These are phyloP conservation scores for Xyrichtys novacula DNA, from an alignment of 2,797 vertebrate species.

Conservation along the genomic window DNA sequence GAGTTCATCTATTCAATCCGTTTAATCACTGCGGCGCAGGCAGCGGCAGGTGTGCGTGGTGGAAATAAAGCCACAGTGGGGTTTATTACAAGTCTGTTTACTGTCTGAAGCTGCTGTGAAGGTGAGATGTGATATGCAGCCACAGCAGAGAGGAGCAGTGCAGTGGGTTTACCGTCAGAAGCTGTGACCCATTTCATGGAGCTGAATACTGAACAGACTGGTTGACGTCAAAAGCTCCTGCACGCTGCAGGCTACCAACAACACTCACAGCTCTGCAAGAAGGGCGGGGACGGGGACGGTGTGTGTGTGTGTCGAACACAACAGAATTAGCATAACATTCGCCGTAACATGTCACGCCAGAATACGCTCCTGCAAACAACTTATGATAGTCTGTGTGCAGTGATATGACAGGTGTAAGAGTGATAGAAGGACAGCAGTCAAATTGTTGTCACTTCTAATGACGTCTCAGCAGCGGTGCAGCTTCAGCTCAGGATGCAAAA, in stretches of 20 bases:
- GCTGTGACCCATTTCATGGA: slow-evolving; percentile 88
- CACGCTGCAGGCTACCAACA: slow-evolving; percentile 73
- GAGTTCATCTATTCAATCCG: slow-evolving; percentile 4
- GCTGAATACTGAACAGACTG: slow-evolving; percentile 85
- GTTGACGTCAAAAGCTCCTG: slow-evolving; percentile 86
- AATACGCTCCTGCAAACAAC: slow-evolving; percentile 36
- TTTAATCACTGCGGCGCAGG: slow-evolving; percentile 45
- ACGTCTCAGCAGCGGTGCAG: slow-evolving; percentile 9
- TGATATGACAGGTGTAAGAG: slow-evolving; percentile 2
- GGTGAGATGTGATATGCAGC: slow-evolving; percentile 67
- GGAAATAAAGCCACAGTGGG: slow-evolving; percentile 35
- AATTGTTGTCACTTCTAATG: slow-evolving; percentile 22
- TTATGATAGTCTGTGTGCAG: slow-evolving; percentile 22
- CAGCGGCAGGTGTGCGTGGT: slow-evolving; percentile 47
- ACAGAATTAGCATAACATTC: slow-evolving; percentile 70
- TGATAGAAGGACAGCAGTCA: slow-evolving; percentile 25
- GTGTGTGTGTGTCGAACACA: slow-evolving; percentile 33
- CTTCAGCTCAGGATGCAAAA: slow-evolving; percentile 20
- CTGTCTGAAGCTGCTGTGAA: slow-evolving; percentile 61
- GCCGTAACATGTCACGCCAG: slow-evolving; percentile 49
- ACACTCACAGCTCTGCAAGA: slow-evolving; percentile 61
- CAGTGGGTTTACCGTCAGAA: slow-evolving; percentile 75
- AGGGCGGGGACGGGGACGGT: slow-evolving; percentile 38
- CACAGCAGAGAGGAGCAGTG: slow-evolving; percentile 55
- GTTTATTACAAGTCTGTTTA: slow-evolving; percentile 60